A percentile compares a stretch with the other conserved stretches of the same genome.
Evolutionary conservation across 2,888 invertebrate species (phyloP).

Genomic region (Heliconius charithonia): DNA sequence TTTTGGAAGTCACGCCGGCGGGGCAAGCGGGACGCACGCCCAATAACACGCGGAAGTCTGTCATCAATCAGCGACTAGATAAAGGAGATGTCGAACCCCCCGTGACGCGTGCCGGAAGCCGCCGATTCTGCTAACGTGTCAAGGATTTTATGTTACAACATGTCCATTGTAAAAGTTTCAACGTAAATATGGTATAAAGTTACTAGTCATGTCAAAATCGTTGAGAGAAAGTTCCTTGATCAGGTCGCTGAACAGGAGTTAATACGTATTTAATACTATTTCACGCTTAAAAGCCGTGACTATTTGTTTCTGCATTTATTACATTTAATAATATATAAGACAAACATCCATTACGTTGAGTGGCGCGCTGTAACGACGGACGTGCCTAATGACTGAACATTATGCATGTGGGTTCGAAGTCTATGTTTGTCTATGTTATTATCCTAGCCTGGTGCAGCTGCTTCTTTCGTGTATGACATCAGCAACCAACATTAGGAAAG

Average conservation of each 20-base stretch:
- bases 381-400: background rate
- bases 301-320: background rate
- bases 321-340: background rate
- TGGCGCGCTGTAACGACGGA: background rate
- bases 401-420: background rate
- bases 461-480: no score
- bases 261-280: background rate
- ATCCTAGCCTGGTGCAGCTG: no score
- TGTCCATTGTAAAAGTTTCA: slow-evolving; percentile 33
- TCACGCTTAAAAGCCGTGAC: background rate
- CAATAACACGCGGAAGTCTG: slow-evolving; percentile 69
- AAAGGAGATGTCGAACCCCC: slow-evolving; percentile 75
- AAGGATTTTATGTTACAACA: slow-evolving; percentile 45
- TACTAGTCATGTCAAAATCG: background rate
- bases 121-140: slow-evolving; percentile 55
- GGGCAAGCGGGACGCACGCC: slow-evolving; percentile 65
- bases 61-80: slow-evolving; percentile 77
- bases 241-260: background rate
- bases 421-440: background rate
- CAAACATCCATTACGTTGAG: background rate
- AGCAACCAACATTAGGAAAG: no score
- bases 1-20: slow-evolving; percentile 26
- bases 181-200: background rate
- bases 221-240: background rate
- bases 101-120: slow-evolving; percentile 67